Evolutionary conservation across 2,888 invertebrate genomes (phyloP).

Genomic region (Folsomia manolachei): DNA sequence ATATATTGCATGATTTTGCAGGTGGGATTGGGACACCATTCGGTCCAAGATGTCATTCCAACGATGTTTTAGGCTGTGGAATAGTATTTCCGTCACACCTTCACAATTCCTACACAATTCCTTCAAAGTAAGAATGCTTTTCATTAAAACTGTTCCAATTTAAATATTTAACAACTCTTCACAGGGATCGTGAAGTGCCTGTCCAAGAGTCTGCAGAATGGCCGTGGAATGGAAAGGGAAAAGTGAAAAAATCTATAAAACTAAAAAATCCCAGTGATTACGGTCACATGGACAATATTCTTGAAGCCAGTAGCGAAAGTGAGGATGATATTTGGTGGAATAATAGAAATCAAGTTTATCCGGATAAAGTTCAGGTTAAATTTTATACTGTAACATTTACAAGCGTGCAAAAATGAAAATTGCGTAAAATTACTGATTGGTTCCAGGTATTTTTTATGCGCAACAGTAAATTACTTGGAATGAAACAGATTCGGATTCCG

Average conservation of each 20-base stretch:
- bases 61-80: conserved; percentile 61
- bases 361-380: conserved; percentile 53
- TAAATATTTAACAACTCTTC: background rate
- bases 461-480: conserved; percentile 58
- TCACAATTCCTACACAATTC: background rate
- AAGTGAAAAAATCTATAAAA: background rate
- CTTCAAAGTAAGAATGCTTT: background rate
- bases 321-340: conserved; percentile 56
- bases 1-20: conserved; percentile 53
- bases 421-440: background rate
- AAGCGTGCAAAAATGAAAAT: background rate
- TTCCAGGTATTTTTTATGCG: conserved; percentile 59
- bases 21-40: conserved; percentile 57
- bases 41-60: conserved; percentile 58
- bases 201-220: background rate
- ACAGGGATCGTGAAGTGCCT: background rate
- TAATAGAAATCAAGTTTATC: conserved; percentile 52
- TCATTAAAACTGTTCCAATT: no score
- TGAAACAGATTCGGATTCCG: conserved; percentile 57
- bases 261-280: conserved; percentile 15
- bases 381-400: no score
- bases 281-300: conserved; percentile 43
- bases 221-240: conserved; percentile 23
- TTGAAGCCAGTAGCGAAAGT: conserved; percentile 50
- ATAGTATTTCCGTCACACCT: conserved; percentile 55